phyloP scores from a whole-genome alignment of 2,113 vertebrate genomes.

The Mobula hypostoma region DNA sequence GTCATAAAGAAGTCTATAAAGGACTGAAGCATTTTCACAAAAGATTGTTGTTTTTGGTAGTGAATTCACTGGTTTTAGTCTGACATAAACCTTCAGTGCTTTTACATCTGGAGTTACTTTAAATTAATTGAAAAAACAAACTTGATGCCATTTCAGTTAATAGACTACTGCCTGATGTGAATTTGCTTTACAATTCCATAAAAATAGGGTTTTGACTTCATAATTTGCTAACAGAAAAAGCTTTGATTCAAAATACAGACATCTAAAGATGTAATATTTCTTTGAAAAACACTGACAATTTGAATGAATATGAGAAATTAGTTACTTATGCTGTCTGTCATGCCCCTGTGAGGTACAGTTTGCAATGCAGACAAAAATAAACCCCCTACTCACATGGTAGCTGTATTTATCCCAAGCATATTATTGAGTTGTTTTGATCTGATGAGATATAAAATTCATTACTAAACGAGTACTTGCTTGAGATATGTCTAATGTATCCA shows the following conservation, averaged over 20 bases:
- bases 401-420: neutral
- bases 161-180: conserved; percentile 25
- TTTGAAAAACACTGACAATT: conserved; percentile 17
- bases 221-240: conserved; percentile 21
- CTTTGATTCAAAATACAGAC: conserved; percentile 16
- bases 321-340: neutral
- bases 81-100: conserved; percentile 29
- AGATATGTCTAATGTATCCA: neutral
- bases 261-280: neutral
- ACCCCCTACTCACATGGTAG: neutral
- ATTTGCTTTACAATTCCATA: conserved; percentile 37
- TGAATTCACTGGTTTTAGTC: conserved; percentile 29
- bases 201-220: conserved; percentile 6
- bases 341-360: neutral
- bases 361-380: neutral
- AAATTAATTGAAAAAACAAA: conserved; percentile 38
- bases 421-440: neutral
- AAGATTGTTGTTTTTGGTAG: conserved; percentile 13
- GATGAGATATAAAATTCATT: conserved; percentile 1
- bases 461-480: neutral
- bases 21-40: conserved; percentile 15
- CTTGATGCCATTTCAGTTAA: conserved; percentile 36
- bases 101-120: conserved; percentile 37
- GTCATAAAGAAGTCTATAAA: neutral
- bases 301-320: neutral